A percentile compares a stretch with the other conserved stretches of the same genome.
These are phyloP conservation scores for Pachycephala philippinensis DNA, from an alignment of 2,113 vertebrate genomes.

Conservation along the genomic window DNA sequence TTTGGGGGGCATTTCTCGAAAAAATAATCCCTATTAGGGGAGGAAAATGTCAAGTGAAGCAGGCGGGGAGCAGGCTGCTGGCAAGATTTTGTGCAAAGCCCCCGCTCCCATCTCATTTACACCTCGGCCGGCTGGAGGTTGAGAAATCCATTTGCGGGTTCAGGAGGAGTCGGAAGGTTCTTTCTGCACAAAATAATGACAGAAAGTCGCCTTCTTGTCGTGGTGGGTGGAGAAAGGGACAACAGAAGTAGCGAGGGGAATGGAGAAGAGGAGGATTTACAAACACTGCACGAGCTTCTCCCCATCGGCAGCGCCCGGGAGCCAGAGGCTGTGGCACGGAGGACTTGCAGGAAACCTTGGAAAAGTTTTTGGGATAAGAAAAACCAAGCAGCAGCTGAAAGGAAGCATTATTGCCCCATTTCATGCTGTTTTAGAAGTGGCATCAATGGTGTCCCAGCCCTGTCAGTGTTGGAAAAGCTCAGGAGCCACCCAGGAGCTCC, in stretches of 20 bases:
- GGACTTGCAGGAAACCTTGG: background rate
- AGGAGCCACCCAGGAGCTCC: background rate
- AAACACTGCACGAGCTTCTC: background rate
- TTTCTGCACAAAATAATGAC: background rate
- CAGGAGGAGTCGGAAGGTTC: constrained; percentile 29
- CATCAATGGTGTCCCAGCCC: background rate
- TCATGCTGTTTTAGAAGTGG: fast-evolving
- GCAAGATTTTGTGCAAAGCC: background rate
- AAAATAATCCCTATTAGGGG: background rate
- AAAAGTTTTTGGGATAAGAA: background rate
- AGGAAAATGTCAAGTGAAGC: background rate
- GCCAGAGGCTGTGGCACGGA: background rate
- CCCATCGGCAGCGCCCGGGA: fast-evolving
- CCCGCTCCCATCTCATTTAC: constrained; percentile 33
- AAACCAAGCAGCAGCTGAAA: background rate
- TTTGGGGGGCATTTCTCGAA: background rate
- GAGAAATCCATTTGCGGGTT: constrained; percentile 54
- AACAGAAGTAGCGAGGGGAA: background rate
- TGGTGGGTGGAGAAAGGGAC: background rate
- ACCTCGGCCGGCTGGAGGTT: constrained; percentile 6
- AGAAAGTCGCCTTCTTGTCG: background rate
- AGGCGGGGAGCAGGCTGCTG: background rate
- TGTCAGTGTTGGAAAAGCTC: fast-evolving
- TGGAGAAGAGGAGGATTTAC: background rate
- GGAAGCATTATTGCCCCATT: background rate